Evolutionary conservation across 2,113 vertebrate species (phyloP).

Genomic region (Henicopernis longicauda): DNA sequence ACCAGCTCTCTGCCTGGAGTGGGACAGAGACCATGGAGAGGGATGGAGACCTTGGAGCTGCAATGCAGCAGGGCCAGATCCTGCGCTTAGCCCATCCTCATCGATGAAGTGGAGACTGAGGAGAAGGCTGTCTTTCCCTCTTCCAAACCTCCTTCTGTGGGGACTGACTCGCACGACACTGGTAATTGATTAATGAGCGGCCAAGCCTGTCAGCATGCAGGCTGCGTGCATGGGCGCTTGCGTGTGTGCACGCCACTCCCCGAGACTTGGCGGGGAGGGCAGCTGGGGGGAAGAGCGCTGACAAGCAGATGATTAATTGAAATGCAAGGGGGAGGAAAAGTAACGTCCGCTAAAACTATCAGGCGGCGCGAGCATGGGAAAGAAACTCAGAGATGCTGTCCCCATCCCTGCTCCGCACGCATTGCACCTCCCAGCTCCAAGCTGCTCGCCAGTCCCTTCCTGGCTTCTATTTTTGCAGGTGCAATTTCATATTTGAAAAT

Average conservation of each 20-base stretch:
- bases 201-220: not conserved
- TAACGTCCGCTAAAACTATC: conserved; percentile 54
- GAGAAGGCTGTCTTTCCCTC: not conserved
- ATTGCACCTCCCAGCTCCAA: not conserved
- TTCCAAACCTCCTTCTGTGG: not conserved
- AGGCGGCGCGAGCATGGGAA: conserved; percentile 21
- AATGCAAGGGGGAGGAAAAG: conserved; percentile 44
- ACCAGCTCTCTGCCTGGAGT: rapidly evolving
- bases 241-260: not conserved
- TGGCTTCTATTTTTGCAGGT: conserved; percentile 62
- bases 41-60: rapidly evolving
- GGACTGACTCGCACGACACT: not conserved
- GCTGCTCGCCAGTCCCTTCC: conserved; percentile 16
- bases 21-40: rapidly evolving
- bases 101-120: rapidly evolving
- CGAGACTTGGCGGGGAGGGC: not conserved
- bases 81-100: not conserved
- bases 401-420: not conserved
- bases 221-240: conserved; percentile 35
- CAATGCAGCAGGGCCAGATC: not conserved
- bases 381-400: not conserved
- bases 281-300: conserved; percentile 12
- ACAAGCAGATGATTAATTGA: conserved; percentile 65
- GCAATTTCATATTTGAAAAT: conserved; percentile 41
- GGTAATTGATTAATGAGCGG: not conserved